These are phyloP conservation scores for Onychorhynchus coronatus DNA, from an alignment of 2,113 vertebrate genomes.

Conservation along the genomic window DNA sequence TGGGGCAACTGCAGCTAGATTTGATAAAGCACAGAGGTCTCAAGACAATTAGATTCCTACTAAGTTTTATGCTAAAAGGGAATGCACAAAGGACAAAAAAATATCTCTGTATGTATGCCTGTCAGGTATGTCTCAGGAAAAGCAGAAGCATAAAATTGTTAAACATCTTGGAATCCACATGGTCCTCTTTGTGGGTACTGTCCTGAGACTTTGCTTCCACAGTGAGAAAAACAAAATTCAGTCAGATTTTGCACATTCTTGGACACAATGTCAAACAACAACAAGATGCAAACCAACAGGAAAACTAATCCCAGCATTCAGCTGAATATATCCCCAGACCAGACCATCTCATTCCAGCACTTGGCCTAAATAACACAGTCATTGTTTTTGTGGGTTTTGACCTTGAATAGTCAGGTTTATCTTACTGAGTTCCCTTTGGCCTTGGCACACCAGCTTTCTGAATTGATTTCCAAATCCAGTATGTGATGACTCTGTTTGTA, in stretches of 20 bases:
- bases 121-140: neutral
- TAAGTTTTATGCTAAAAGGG: neutral
- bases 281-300: neutral
- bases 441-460: constrained; percentile 26
- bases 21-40: neutral
- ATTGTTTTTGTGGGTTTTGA: neutral
- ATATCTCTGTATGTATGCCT: neutral
- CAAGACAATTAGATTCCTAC: neutral
- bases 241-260: neutral
- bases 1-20: neutral
- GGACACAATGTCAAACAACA: neutral
- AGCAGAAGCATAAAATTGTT: neutral
- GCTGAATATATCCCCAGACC: neutral
- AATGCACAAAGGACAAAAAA: neutral
- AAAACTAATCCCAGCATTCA: neutral
- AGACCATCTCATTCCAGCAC: neutral
- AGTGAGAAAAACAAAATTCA: neutral
- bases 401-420: neutral
- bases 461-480: constrained; percentile 45
- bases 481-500: constrained; percentile 29
- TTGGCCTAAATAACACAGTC: neutral
- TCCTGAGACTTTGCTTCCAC: neutral
- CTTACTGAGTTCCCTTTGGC: neutral
- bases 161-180: neutral
- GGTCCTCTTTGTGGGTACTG: neutral